phyloP scores from a whole-genome alignment of 2,113 vertebrate genomes.

The Spermophilus dauricus region DNA sequence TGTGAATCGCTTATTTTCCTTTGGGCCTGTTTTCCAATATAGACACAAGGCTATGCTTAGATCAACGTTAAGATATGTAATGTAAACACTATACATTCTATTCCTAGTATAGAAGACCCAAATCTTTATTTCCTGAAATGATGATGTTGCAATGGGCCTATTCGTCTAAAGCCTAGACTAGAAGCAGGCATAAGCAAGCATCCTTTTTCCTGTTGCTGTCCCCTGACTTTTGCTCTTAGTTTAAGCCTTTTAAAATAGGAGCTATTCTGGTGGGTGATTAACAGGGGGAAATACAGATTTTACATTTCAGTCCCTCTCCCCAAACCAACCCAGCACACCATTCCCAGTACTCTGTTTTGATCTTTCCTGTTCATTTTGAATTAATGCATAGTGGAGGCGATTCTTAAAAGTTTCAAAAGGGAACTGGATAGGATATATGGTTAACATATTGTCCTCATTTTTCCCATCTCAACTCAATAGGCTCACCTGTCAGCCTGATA shows the following conservation, averaged over 20 bases:
- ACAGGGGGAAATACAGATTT: not conserved
- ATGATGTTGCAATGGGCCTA: not conserved
- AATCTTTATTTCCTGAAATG: not conserved
- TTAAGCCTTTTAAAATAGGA: not conserved
- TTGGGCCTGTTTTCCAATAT: not conserved
- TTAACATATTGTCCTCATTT: not conserved
- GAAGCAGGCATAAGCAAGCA: not conserved
- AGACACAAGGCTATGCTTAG: not conserved
- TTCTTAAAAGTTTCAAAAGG: not conserved
- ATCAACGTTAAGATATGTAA: not conserved
- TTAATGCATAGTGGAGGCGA: not conserved
- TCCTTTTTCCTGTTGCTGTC: not conserved
- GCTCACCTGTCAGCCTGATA: not conserved
- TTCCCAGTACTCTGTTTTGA: not conserved
- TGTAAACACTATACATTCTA: not conserved
- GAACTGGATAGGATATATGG: not conserved
- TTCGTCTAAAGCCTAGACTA: not conserved
- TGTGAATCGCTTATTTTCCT: conserved; percentile 7
- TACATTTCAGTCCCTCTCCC: not conserved
- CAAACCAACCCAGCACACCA: not conserved
- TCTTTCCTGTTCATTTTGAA: conserved; percentile 17
- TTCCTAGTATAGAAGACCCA: not conserved
- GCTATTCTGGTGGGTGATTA: not conserved
- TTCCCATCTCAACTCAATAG: not conserved
- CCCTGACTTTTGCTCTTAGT: not conserved